phyloP scores from a whole-genome alignment of 2,888 invertebrate species.

The Idaea aversata region DNA sequence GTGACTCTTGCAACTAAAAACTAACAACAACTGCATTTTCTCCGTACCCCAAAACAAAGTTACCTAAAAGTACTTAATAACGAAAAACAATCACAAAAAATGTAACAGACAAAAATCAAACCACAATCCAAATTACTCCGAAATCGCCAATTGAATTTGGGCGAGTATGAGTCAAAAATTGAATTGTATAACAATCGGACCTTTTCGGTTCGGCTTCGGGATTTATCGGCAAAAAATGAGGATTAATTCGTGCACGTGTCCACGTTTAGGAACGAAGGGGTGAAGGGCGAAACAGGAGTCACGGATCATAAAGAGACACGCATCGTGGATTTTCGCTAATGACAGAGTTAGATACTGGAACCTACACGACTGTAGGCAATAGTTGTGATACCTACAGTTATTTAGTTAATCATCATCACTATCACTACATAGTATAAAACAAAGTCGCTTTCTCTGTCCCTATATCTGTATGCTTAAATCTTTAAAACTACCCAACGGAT shows the following conservation, averaged over 20 bases:
- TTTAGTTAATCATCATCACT: too few relatives aligned
- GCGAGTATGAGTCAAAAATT: conserved; percentile 33
- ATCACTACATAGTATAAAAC: too few relatives aligned
- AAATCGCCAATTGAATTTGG: conserved; percentile 20
- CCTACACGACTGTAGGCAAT: background rate
- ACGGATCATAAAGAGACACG: conserved; percentile 76
- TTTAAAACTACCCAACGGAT: too few relatives aligned
- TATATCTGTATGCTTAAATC: too few relatives aligned
- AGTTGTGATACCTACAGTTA: background rate
- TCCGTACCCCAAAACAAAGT: conserved; percentile 5
- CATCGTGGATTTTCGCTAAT: conserved; percentile 63
- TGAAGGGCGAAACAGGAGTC: conserved; percentile 53
- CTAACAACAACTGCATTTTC: background rate
- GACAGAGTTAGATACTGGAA: conserved; percentile 30
- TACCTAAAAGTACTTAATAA: background rate
- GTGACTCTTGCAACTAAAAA: background rate
- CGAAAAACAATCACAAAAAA: conserved; percentile 9
- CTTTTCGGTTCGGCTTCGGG: conserved; percentile 42
- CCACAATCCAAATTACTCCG: conserved; percentile 24
- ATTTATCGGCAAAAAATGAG: conserved; percentile 65
- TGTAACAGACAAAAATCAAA: conserved; percentile 16
- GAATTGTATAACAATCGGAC: conserved; percentile 52
- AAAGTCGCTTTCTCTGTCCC: too few relatives aligned
- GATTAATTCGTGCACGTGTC: conserved; percentile 77
- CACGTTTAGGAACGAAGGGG: conserved; percentile 71